phyloP scores from a whole-genome alignment of 1,140 invertebrate genomes.

The Thaumetopoea pityocampa region DNA sequence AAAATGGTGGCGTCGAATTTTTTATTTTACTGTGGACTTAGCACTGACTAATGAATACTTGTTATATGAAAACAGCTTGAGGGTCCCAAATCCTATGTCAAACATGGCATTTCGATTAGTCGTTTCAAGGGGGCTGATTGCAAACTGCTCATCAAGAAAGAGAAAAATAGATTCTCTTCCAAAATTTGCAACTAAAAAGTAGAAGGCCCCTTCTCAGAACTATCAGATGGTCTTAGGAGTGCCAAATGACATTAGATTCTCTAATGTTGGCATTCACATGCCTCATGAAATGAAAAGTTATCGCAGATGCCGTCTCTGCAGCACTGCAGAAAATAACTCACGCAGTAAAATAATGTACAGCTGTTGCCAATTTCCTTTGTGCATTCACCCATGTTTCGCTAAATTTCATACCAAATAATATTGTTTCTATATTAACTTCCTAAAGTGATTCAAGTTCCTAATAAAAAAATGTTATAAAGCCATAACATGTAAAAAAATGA shows the following conservation, averaged over 20 bases:
- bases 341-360: constrained; percentile 9
- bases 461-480: too few species aligned
- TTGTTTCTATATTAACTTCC: too few species aligned
- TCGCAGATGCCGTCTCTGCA: constrained; percentile 6
- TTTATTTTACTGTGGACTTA: constrained; percentile 5
- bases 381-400: constrained; percentile 14
- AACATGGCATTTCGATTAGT: constrained; percentile 1
- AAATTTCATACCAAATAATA: too few species aligned
- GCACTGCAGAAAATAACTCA: constrained; percentile 11
- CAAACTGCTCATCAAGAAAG: constrained; percentile 8
- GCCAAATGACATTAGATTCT: constrained; percentile 5
- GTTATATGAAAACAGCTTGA: too few species aligned
- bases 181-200: constrained; percentile 1
- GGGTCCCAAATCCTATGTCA: constrained; percentile 3
- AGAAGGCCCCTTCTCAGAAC: constrained; percentile 1
- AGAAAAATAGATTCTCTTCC: constrained; percentile 1
- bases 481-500: not conserved
- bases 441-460: too few species aligned
- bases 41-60: constrained; percentile 8
- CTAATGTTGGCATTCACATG: not conserved
- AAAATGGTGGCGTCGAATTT: constrained; percentile 2
- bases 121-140: constrained; percentile 6
- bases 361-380: constrained; percentile 14
- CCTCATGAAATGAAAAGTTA: constrained; percentile 3
- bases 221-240: constrained; percentile 1